Evolutionary conservation across 2,888 invertebrate species (phyloP).

Genomic region (Cheilosia pagana): DNA sequence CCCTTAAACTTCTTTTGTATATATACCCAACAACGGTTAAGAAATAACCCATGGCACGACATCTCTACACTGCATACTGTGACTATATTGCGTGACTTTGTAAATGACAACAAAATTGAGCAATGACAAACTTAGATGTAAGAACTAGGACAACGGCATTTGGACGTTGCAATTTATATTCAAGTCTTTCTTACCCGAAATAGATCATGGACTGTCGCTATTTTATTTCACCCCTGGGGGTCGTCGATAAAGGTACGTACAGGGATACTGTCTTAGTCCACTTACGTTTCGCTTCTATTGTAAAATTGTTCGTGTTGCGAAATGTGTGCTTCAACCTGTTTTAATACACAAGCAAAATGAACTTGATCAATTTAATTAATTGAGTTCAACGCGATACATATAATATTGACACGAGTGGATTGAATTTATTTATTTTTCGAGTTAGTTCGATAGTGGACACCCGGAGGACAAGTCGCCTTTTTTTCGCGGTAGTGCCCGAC

Average conservation of each 20-base stretch:
- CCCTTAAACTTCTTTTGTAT: too few species aligned
- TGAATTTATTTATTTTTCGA: conserved; percentile 37
- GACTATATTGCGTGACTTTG: conserved; percentile 47
- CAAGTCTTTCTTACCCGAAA: conserved; percentile 29
- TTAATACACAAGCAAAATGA: conserved; percentile 24
- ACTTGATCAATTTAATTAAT: conserved; percentile 50
- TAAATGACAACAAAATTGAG: conserved; percentile 53
- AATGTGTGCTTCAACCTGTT: conserved; percentile 43
- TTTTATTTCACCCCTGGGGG: conserved; percentile 48
- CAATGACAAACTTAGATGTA: conserved; percentile 36
- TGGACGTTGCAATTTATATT: conserved; percentile 58
- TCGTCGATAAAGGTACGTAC: conserved; percentile 23
- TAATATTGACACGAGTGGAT: conserved; percentile 3
- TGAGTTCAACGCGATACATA: conserved; percentile 12
- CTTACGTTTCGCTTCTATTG: conserved; percentile 57
- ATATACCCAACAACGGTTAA: too few species aligned
- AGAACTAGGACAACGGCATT: conserved; percentile 64
- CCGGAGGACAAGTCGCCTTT: conserved; percentile 40
- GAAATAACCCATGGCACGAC: conserved; percentile 1
- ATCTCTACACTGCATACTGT: neutral
- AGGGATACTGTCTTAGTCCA: conserved; percentile 33
- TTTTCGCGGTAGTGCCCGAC: conserved; percentile 2
- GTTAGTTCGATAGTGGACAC: conserved; percentile 50
- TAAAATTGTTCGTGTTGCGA: conserved; percentile 65
- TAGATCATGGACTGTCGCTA: conserved; percentile 15